Evolutionary conservation across 2,113 vertebrate genomes (phyloP).

Genomic region (Clarias batrachus): DNA sequence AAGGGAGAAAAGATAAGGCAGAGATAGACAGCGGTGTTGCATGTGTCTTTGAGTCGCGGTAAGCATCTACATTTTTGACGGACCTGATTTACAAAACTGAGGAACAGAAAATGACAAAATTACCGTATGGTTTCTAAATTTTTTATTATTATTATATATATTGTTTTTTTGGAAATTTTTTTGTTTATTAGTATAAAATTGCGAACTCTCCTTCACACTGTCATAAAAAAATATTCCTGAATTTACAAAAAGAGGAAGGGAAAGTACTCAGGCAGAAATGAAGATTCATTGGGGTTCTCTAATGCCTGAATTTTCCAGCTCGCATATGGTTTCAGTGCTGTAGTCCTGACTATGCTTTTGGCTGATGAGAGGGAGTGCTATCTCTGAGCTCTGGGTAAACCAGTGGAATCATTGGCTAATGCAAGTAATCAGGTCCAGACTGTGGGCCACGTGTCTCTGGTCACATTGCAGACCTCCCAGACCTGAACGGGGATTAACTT

Average conservation of each 20-base stretch:
- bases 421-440: slow-evolving; percentile 71
- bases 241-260: not conserved
- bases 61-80: not conserved
- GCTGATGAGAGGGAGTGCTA: slow-evolving; percentile 69
- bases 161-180: not conserved
- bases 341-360: slow-evolving; percentile 63
- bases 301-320: slow-evolving; percentile 54
- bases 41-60: not conserved
- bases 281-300: slow-evolving; percentile 16
- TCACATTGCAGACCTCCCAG: slow-evolving; percentile 39
- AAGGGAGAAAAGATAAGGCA: slow-evolving; percentile 11
- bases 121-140: not conserved
- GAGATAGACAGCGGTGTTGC: not conserved
- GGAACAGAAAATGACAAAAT: not conserved
- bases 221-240: not conserved
- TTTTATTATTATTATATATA: too few relatives aligned
- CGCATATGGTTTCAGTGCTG: slow-evolving; percentile 58
- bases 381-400: slow-evolving; percentile 60
- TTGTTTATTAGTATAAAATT: not conserved
- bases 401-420: slow-evolving; percentile 68
- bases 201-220: not conserved
- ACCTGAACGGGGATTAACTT: slow-evolving; percentile 36
- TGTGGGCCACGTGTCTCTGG: slow-evolving; percentile 58
- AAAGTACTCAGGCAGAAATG: not conserved
- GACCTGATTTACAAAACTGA: not conserved